Base-by-base conservation (phyloP, 2,797 vertebrate genomes). In the Hydrolagus colliei region DNA sequence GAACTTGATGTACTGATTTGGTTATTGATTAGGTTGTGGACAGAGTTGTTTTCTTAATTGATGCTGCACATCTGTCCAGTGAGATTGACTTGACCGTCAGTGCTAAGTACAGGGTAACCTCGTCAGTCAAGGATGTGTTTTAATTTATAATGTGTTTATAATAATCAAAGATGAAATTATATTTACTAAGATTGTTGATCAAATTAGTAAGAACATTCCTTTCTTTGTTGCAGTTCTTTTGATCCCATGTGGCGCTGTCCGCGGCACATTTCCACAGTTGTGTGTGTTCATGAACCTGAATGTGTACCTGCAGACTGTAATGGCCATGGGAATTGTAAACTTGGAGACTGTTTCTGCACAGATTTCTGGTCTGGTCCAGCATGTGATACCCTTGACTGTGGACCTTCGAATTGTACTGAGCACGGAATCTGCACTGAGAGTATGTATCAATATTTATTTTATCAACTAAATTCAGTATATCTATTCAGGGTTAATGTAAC, bases 61-160 rank as follows among this genome's bases (percentile, higher is more conserved):
- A 98, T 92, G 89, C 90, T 95, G 91, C 93, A 89, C 0, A 98
- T 96, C 88, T 98, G 97, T 86, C 96, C 96, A 18, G 92, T 82
- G 20, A 99, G 93, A 35, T 94, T 95, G 87, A 88, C 92, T 88
- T 97, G 94, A 87, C 94, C 89, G 18, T 95, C 95, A 9, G 92
- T 90, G 68, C 87, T 92, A 67, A 98, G 90, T 16, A 89, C 35
- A 0, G 94, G 93, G 87, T 95, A 95, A 82, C 86, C 90, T 89
- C 96, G 94, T 89, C 96, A 4, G 88, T 90, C 86, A 98, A 89
- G 86, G 94, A 96, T 89, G 93, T 95, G 91, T 96, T 97, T 89
- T 27, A 27, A 27, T 27, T 27, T 27, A 27, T 27, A 27, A 27
- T 27, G 27, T 27, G 27, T 27, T 27, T 27, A 27, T 27, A 27